Conservation (phyloP, 2,888 invertebrate species). For the Stictocephala bisonia region DNA sequence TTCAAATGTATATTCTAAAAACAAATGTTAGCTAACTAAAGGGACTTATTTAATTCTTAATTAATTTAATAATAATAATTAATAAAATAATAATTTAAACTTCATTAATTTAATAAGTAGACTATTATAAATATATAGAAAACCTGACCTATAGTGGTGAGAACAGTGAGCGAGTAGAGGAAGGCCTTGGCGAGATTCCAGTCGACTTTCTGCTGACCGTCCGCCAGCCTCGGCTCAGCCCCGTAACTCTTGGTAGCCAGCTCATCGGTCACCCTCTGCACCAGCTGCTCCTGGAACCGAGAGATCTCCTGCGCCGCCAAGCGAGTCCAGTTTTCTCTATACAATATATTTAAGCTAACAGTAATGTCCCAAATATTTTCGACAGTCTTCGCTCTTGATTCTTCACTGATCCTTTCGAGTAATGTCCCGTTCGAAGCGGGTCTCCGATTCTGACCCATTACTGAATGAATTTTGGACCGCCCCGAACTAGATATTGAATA, state of each 20-base stretch:
- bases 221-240: not conserved
- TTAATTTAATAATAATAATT: not conserved
- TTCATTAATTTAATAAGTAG: not conserved
- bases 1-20: too few species aligned
- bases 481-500: slow-evolving; percentile 27
- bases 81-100: not conserved
- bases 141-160: slow-evolving; percentile 89
- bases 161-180: slow-evolving; percentile 92
- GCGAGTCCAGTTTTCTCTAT: slow-evolving; percentile 90
- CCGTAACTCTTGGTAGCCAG: slow-evolving; percentile 68
- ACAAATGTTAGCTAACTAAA: too few species aligned
- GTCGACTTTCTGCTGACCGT: slow-evolving; percentile 65
- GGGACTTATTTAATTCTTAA: not conserved
- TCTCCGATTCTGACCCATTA: slow-evolving; percentile 22
- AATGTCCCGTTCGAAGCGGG: slow-evolving; percentile 50
- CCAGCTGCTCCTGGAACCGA: slow-evolving; percentile 85
- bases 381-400: slow-evolving; percentile 76
- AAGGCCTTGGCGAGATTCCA: slow-evolving; percentile 93
- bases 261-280: slow-evolving; percentile 83
- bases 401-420: slow-evolving; percentile 64
- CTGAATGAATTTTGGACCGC: not conserved
- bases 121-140: not conserved
- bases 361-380: slow-evolving; percentile 95
- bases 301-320: slow-evolving; percentile 81
- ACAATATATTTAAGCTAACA: slow-evolving; percentile 86